Evolutionary conservation across 2,797 vertebrate genomes (phyloP).

Genomic region (Psittacula derbiana): DNA sequence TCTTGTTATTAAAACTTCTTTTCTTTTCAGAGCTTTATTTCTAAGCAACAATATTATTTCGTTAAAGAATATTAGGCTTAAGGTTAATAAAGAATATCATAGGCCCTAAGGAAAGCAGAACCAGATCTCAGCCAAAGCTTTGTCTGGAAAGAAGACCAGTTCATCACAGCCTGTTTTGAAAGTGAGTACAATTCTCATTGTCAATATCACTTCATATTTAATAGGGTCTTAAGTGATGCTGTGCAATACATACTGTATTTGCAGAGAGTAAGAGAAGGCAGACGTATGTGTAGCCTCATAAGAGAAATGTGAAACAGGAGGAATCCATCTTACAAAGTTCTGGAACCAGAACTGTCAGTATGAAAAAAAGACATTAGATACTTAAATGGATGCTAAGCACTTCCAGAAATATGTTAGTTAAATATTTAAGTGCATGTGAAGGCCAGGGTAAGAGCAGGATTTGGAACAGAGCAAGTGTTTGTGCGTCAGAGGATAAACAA

Average conservation of each 20-base stretch:
- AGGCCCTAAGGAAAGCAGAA: neutral
- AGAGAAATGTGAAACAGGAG: neutral
- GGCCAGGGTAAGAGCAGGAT: neutral
- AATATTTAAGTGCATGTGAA: neutral
- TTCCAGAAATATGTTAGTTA: neutral
- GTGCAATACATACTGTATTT: neutral
- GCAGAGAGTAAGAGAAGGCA: neutral
- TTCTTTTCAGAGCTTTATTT: neutral
- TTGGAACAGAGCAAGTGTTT: neutral
- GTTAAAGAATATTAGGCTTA: neutral
- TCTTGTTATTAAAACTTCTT: neutral
- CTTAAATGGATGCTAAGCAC: neutral
- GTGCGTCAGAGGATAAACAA: constrained; percentile 3
- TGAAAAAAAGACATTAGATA: neutral
- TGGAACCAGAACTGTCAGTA: neutral
- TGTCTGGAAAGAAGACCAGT: neutral
- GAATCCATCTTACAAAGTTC: neutral
- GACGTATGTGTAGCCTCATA: neutral
- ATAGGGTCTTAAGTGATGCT: neutral
- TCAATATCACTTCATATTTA: neutral
- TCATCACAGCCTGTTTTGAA: neutral
- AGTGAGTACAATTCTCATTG: neutral
- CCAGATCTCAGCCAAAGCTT: neutral
- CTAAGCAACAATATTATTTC: neutral
- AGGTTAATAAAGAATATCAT: neutral